These are phyloP conservation scores for Schlechtendalia chinensis DNA, from an alignment of 1,140 invertebrate species.

Conservation along the genomic window DNA sequence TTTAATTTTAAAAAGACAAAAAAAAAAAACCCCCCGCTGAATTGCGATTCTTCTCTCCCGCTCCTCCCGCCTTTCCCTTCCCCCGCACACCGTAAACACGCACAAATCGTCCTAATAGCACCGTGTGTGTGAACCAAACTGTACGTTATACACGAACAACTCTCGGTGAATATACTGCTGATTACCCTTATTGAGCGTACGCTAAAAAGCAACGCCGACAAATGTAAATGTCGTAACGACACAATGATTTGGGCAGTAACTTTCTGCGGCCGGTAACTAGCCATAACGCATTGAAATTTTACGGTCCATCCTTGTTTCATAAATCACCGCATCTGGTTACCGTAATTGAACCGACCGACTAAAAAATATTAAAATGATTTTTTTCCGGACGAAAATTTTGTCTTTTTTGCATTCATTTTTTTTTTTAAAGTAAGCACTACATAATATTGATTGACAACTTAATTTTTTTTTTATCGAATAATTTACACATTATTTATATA, in stretches of 20 bases:
- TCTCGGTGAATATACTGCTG: not conserved
- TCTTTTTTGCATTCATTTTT: no score
- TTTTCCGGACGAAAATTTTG: not conserved
- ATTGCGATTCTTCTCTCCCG: no score
- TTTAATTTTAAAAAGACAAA: no score
- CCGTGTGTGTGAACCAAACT: not conserved
- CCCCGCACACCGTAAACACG: no score
- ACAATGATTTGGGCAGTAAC: slow-evolving; percentile 24
- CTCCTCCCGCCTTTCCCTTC: no score
- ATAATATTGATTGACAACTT: slow-evolving; percentile 2
- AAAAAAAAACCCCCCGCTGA: no score
- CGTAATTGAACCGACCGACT: slow-evolving; percentile 11
- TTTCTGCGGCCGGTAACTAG: slow-evolving; percentile 20
- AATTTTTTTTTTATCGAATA: not conserved
- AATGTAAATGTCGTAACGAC: slow-evolving; percentile 21
- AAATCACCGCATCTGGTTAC: slow-evolving; percentile 21
- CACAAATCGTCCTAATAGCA: not conserved
- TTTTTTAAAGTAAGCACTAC: not conserved
- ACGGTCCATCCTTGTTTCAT: slow-evolving; percentile 22
- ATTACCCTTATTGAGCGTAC: slow-evolving; percentile 5
- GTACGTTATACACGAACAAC: not conserved
- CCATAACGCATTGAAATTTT: slow-evolving; percentile 20
- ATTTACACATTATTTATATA: not conserved
- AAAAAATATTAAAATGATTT: slow-evolving; percentile 18
- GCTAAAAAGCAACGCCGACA: not conserved